Conservation (phyloP, 1,140 invertebrate species). For the Paralvinella palmiformis region DNA sequence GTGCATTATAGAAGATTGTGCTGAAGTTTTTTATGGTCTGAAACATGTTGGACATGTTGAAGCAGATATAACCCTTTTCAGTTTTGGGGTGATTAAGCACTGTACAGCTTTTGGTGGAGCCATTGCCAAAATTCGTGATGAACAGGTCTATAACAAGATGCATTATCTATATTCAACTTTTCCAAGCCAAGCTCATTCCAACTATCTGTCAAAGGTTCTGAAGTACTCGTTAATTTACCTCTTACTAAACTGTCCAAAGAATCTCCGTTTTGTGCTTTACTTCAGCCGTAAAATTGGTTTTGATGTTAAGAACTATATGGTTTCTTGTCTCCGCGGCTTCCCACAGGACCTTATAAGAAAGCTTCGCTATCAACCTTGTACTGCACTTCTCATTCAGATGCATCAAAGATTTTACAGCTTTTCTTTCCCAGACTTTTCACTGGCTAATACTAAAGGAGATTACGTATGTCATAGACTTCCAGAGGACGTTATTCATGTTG, state of each 20-base stretch:
- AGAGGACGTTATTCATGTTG: slow-evolving; percentile 35
- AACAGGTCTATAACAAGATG: slow-evolving; percentile 38
- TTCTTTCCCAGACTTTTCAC: slow-evolving; percentile 24
- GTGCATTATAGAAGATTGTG: slow-evolving; percentile 47
- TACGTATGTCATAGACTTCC: slow-evolving; percentile 39
- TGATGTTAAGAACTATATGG: slow-evolving; percentile 33
- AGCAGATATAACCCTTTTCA: slow-evolving; percentile 44
- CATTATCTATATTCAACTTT: slow-evolving; percentile 26
- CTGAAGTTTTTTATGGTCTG: slow-evolving; percentile 48
- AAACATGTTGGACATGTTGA: slow-evolving; percentile 39
- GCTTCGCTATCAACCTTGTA: slow-evolving; percentile 42
- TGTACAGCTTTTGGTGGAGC: slow-evolving; percentile 47
- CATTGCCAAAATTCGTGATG: slow-evolving; percentile 42
- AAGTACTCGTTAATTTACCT: slow-evolving; percentile 39
- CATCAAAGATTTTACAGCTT: slow-evolving; percentile 30
- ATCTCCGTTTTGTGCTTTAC: slow-evolving; percentile 31
- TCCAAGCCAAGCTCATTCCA: slow-evolving; percentile 28
- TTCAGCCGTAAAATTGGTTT: slow-evolving; percentile 31
- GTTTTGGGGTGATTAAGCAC: slow-evolving; percentile 50
- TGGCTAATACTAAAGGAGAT: slow-evolving; percentile 35
- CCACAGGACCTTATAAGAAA: slow-evolving; percentile 34
- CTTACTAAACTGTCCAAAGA: slow-evolving; percentile 31
- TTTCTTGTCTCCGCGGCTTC: slow-evolving; percentile 43
- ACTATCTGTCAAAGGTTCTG: slow-evolving; percentile 43
- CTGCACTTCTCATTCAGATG: slow-evolving; percentile 39